Evolutionary conservation across 1,140 invertebrate species (phyloP), one percentile per base, ranked within the genome.

Genomic region (Drosophila sulfurigaster): DNA sequence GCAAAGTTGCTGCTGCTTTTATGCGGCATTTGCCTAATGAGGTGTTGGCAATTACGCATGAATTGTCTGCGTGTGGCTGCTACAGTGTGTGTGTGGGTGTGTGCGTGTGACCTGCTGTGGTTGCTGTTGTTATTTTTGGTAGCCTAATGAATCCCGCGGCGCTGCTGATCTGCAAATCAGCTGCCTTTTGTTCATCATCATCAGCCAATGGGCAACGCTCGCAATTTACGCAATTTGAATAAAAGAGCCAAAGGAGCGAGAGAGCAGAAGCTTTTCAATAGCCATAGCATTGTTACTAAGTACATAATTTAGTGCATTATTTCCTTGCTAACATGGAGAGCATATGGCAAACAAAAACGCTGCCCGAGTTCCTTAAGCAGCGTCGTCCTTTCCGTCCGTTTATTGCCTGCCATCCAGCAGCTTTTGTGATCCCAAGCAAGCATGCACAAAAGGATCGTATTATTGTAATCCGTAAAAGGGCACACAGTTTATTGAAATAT

Each of bases 401-500:
- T 58, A 70, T 45, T 51, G 54, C 56, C 58, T 11, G 64, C 58
- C 68, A 66, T 38, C 35, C 8, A 8, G 5, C 30, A 32, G 20
- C 20, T 32, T 38, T 7, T 82, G 15, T 45, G 69, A 56, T 5
- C 51, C 10, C 41, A 57, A 11, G 56, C 41, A 57, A 11, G 56
- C 57, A 59, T 28, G 46, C 79, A 85, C 82, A 87, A 85, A 81
- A 66, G 77, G 52, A 89, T 70, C 81, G 43, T 75, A 52, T 57
- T 66, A 43, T 71, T 74, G 70, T 89, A 89, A 88, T 89, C 85
- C 83, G 68, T 79, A 81, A 77, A 81, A 75, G 78, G 70, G 70
- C 54, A 51, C 72, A 73, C 71, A 89, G 73, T 89, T 88, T 88
- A 88, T 88, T 89, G 78, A 81, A 89, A 88, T 85, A 88, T 88